Base-by-base conservation (phyloP, 2,113 vertebrate species). In the Kryptolebias marmoratus region DNA sequence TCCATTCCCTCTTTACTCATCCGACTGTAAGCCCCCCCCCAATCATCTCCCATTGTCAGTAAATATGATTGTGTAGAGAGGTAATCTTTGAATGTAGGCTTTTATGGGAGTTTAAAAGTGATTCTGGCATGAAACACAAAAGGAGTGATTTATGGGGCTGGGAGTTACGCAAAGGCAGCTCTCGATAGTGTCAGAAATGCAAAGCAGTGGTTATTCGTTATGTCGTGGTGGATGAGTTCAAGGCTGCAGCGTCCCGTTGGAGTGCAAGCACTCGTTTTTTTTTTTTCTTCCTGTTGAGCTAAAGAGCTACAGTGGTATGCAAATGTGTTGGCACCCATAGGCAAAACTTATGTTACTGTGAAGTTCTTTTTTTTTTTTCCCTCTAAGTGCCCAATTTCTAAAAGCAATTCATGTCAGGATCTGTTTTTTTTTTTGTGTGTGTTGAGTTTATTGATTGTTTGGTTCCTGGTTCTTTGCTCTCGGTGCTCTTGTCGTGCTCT, bases 111-210 rank as follows among this genome's bases (percentile, higher is more conserved):
- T 85, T 80, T 77, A 79, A 81, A 88, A 32, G 81, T 83, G 75
- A 88, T 85, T 83, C 86, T 65, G 70, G 57, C 62, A 52, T 67
- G 72, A 42, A 76, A 81, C 71, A 83, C 83, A 90, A 86, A 88
- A 86, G 84, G 45, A 63, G 81, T 92, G 87, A 92, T 90, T 86
- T 85, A 90, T 89, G 85, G 78, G 79, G 56, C 73, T 72, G 78
- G 68, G 90, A 83, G 81, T 88, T 81, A 58, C 68, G 64, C 63
- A 78, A 80, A 42, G 69, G 50, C 47, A 32, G 56, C 59, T 44
- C 64, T 72, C 71, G 71, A 85, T 74, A 57, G 31, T 56, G 75
- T 73, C 70, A 63, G 42, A 31, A 64, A 58, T 10, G 14, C 30
- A 44, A 56, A 60, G 68, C 62, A 39, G 54, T 36, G 2, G 50